These are phyloP conservation scores for Scrobipalpa atriplicella DNA, from an alignment of 2,888 invertebrate species.

Conservation along the genomic window DNA sequence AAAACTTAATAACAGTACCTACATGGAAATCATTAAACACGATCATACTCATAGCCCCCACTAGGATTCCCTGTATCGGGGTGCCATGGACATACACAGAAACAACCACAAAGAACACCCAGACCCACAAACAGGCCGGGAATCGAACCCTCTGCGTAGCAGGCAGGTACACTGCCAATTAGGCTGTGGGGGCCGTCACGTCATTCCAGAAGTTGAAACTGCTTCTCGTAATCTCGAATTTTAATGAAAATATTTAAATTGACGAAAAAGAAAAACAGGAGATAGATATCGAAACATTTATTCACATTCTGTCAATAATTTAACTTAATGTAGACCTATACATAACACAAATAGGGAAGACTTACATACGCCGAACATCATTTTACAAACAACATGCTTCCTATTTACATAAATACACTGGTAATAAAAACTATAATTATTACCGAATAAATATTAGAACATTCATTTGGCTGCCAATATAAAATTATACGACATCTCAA, in stretches of 20 bases:
- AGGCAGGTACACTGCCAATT: no score
- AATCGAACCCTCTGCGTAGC: no score
- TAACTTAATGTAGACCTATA: slow-evolving; percentile 73
- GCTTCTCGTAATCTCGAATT: no score
- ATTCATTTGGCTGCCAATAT: neutral
- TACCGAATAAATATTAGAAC: neutral
- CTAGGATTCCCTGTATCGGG: no score
- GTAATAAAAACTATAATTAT: neutral
- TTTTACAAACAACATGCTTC: slow-evolving; percentile 64
- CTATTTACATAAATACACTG: slow-evolving; percentile 73
- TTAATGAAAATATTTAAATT: neutral
- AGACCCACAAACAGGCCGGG: no score
- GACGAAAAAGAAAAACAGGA: slow-evolving; percentile 19
- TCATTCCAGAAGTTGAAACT: no score
- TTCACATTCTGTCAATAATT: slow-evolving; percentile 79
- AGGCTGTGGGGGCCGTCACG: no score
- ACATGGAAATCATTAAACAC: no score
- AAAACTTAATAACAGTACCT: no score
- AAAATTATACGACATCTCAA: neutral
- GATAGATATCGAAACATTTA: slow-evolving; percentile 74
- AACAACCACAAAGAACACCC: no score
- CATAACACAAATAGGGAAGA: slow-evolving; percentile 80
- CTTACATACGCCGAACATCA: slow-evolving; percentile 62
- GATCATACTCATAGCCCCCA: no score
- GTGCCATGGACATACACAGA: no score